Evolutionary conservation across 2,113 vertebrate species (phyloP).

Genomic region (Oreocharis arfaki): DNA sequence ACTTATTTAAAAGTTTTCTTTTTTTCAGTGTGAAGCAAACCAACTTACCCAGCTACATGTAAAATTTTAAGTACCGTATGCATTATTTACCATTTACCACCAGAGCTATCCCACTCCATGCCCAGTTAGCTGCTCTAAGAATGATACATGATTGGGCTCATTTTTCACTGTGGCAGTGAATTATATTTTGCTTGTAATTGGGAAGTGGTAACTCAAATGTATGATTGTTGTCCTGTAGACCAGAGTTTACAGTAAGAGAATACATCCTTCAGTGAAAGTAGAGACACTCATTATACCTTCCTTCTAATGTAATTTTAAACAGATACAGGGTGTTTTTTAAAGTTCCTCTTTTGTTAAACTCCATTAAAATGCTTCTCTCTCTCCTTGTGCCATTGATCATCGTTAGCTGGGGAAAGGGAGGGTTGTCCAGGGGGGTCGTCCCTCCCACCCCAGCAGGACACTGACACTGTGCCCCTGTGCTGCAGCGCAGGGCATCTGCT

Average conservation of each 20-base stretch:
- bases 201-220: slow-evolving; percentile 31
- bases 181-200: slow-evolving; percentile 67
- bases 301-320: background rate
- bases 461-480: background rate
- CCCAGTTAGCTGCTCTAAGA: background rate
- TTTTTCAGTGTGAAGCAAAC: background rate
- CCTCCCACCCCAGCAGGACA: background rate
- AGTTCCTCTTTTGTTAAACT: background rate
- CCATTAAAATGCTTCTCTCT: background rate
- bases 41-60: slow-evolving; percentile 69
- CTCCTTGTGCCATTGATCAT: background rate
- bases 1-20: background rate
- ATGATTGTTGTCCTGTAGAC: background rate
- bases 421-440: background rate
- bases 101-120: background rate
- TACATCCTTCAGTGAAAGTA: background rate
- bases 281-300: background rate
- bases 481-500: background rate
- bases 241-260: background rate
- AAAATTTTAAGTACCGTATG: slow-evolving; percentile 74
- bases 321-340: background rate
- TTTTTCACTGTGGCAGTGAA: background rate
- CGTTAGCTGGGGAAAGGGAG: background rate
- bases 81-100: slow-evolving; percentile 74
- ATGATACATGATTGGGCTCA: background rate